Evolutionary conservation across 2,888 invertebrate species (phyloP).

Genomic region (Odontocerum albicorne): DNA sequence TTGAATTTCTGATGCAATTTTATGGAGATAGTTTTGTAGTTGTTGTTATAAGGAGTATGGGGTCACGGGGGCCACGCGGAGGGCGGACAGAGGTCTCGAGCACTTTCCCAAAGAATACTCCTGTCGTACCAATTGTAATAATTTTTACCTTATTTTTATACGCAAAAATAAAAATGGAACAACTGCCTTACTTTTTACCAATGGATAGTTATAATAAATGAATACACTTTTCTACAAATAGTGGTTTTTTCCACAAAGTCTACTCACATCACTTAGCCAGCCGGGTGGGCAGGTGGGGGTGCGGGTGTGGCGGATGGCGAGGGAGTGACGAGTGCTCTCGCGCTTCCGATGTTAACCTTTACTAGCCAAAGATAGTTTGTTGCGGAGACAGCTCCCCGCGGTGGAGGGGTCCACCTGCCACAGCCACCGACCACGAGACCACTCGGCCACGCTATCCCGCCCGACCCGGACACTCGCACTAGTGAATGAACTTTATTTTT

Average conservation of each 20-base stretch:
- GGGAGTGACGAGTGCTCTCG: too few species aligned
- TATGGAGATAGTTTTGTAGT: too few species aligned
- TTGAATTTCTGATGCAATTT: too few species aligned
- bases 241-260: conserved; percentile 23
- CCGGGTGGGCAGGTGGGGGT: too few species aligned
- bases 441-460: background rate
- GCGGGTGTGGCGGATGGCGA: conserved; percentile 4
- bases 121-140: too few species aligned
- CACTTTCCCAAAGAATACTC: too few species aligned
- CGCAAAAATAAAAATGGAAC: conserved; percentile 19
- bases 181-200: conserved; percentile 32
- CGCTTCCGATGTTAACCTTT: conserved; percentile 18
- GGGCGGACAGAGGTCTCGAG: background rate
- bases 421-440: background rate
- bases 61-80: background rate
- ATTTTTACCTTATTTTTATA: conserved; percentile 19
- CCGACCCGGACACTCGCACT: background rate
- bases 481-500: conserved; percentile 13
- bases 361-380: conserved; percentile 22
- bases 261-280: conserved; percentile 12
- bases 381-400: background rate
- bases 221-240: too few species aligned
- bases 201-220: too few species aligned
- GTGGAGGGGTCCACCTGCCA: background rate
- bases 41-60: too few species aligned